These are phyloP conservation scores for Monomorium pharaonis DNA, from an alignment of 1,140 invertebrate genomes.

Conservation along the genomic window DNA sequence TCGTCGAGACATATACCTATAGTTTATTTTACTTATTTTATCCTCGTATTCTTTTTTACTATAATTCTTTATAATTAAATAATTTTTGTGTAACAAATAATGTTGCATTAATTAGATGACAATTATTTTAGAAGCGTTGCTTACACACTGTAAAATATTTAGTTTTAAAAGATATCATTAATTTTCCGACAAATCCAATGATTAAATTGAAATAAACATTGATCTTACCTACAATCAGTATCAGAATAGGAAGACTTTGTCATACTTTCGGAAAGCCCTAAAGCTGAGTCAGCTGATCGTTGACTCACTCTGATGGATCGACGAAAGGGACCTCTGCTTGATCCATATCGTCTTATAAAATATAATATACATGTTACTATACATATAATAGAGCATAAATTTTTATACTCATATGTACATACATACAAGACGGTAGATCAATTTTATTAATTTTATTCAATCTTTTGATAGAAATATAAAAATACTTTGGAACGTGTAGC, in stretches of 20 bases:
- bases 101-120: neutral
- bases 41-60: neutral
- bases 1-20: constrained; percentile 63
- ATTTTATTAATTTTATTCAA: neutral
- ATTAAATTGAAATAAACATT: neutral
- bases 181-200: neutral
- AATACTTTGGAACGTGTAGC: neutral
- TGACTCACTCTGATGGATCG: constrained; percentile 90
- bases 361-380: neutral
- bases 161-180: neutral
- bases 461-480: neutral
- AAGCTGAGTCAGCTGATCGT: constrained; percentile 88
- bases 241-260: constrained; percentile 87
- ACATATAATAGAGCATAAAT: neutral
- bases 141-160: neutral
- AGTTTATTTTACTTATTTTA: neutral
- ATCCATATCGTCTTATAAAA: constrained; percentile 79
- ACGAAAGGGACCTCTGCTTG: constrained; percentile 84
- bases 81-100: neutral
- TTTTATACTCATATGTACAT: constrained; percentile 25
- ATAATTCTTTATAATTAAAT: neutral
- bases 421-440: neutral
- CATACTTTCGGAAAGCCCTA: constrained; percentile 85
- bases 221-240: constrained; percentile 85
- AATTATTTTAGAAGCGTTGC: neutral